Evolutionary conservation across 2,888 invertebrate species (phyloP).

Genomic region (Acronicta aceris): DNA sequence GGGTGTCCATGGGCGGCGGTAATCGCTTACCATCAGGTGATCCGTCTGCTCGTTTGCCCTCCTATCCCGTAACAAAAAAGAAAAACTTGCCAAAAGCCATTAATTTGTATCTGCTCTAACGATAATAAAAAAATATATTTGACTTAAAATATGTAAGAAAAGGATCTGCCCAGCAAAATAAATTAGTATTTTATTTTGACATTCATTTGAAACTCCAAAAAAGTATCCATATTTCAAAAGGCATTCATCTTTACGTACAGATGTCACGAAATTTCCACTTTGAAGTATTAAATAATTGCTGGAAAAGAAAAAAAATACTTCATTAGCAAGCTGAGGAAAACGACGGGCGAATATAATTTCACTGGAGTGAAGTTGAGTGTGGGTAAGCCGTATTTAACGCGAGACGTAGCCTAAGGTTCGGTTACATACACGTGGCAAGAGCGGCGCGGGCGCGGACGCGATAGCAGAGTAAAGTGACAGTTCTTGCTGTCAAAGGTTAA

Average conservation of each 20-base stretch:
- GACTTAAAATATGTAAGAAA: too few relatives aligned
- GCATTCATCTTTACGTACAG: slow-evolving; percentile 30
- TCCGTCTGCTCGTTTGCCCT: too few relatives aligned
- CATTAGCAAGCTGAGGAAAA: slow-evolving; percentile 45
- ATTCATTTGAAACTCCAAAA: slow-evolving; percentile 2
- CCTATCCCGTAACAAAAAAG: too few relatives aligned
- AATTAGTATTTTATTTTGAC: slow-evolving; percentile 4
- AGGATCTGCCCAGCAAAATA: neutral
- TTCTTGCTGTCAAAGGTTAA: too few relatives aligned
- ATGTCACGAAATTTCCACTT: slow-evolving; percentile 35
- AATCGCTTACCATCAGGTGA: too few relatives aligned
- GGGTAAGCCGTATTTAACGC: slow-evolving; percentile 58
- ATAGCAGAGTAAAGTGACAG: neutral
- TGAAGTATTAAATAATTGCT: slow-evolving; percentile 46
- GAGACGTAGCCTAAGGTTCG: slow-evolving; percentile 34
- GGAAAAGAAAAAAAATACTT: slow-evolving; percentile 45
- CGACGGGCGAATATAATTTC: slow-evolving; percentile 50
- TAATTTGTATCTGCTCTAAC: too few relatives aligned
- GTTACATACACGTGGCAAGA: neutral
- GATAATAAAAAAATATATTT: too few relatives aligned
- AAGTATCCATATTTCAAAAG: slow-evolving; percentile 27
- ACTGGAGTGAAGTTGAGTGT: slow-evolving; percentile 53
- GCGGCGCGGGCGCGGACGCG: neutral
- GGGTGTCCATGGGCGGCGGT: too few relatives aligned
- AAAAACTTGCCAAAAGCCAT: too few relatives aligned